Base-by-base conservation (phyloP, 2,888 invertebrate species). In the Caenorhabditis sp. region DNA sequence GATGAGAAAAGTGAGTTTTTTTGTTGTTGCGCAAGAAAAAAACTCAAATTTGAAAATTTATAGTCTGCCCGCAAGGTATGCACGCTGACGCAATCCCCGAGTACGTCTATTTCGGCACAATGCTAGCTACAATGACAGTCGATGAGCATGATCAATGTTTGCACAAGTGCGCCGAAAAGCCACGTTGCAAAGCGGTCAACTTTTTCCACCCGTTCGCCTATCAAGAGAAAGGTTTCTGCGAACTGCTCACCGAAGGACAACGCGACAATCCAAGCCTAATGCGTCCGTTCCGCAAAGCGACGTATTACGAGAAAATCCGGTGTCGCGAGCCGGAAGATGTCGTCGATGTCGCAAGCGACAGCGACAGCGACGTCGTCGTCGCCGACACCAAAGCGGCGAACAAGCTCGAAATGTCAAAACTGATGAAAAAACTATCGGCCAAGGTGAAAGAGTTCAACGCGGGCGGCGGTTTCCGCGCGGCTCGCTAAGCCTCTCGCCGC, bases 31-130 rank as follows among this genome's bases (percentile, higher is more conserved):
- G 10, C 21, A n/a, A 12, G 54, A 5, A 17, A 27, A 53, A 62
- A 63, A 55, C 37, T 21, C 26, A 76, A 10, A 10, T 4, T 31
- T 31, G 4, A n/a, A n/a, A n/a, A n/a, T 73, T 74, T 8, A 61
- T 70, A 65, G 84, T 84, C 12, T 86, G 86, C 61, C 82, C 83
- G n/a, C 77, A 80, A 66, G 87, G 87, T 17, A 76, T 87, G 0
- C 76, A 83, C 49, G 80, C 83, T 58, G 83, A 85, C 51, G 87
- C 86, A n/a, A 83, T 87, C 51, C 87, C 85, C 21, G 84, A 86
- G 55, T 86, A 78, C 67, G 86, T 84, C 64, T 87, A 85, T 60
- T 86, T 87, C 62, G 87, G 87, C 27, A 84, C 81, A 10, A 84
- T 87, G 84, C 69, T 87, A 27, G 83, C 81, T 24, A 82, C 87